Evolutionary conservation across 1,140 invertebrate genomes (phyloP), one percentile per base, ranked within the genome.

Genomic region (Cardiocondyla obscurior): DNA sequence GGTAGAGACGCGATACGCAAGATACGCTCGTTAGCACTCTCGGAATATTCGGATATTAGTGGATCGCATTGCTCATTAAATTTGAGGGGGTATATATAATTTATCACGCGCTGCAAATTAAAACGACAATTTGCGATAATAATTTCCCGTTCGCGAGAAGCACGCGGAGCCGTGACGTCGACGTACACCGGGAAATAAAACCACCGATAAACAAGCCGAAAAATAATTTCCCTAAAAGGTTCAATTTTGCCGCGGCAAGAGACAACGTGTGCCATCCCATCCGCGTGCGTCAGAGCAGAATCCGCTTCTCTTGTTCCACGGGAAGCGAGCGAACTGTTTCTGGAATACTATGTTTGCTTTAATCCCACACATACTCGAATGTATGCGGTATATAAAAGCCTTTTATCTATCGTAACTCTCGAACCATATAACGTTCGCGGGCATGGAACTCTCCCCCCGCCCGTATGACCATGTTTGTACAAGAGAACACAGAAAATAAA

Each of bases 401-500:
- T 55, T 73, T 74, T 65, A 83, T 85, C 81, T 67, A 83, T 57
- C 25, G 65, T 65, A 51, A 74, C 72, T 82, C 72, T 33, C 55
- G 28, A 62, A 60, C 55, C 12, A n/a, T 60, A 62, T 67, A 74
- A 76, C 64, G 58, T n/a, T 25, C n/a, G 44, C 36, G 25, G 22
- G 16, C 33, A 82, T 12, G 81, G 14, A 39, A 70, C 22, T n/a
- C n/a, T n/a, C n/a, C n/a, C n/a, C n/a, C n/a, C n/a, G n/a, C 55
- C 42, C 22, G 30, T 14, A 51, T 42, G 28, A 28, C 46, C n/a
- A 12, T 83, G 51, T 84, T 84, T 84, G 55, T 30, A 55, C 10
- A 58, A 65, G 82, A 39, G 51, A 85, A 84, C 65, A 57, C 62
- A 60, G 84, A 84, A 85, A 85, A 79, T 85, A 82, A 85, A 85